Conservation (phyloP, 2,888 invertebrate species). For the Lasioglossum pauxillum region DNA sequence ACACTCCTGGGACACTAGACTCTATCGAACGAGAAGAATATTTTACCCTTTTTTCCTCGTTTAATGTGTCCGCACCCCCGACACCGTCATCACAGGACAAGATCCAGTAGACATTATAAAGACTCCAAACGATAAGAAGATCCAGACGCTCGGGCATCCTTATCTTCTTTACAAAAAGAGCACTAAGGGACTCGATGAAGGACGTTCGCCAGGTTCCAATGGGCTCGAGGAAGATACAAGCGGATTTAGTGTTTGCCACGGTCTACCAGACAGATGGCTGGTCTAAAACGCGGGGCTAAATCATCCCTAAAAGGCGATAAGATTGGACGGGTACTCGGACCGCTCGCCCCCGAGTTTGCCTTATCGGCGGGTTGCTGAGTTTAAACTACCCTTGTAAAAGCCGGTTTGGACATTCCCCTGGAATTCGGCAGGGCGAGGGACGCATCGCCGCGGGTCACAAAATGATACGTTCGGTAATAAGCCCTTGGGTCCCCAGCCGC, state of each 20-base stretch:
- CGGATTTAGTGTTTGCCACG: constrained; percentile 10
- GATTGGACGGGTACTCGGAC: not conserved
- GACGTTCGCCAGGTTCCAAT: not conserved
- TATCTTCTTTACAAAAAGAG: constrained; percentile 1
- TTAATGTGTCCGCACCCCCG: not conserved
- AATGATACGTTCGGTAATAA: constrained; percentile 49
- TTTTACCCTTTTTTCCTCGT: not conserved
- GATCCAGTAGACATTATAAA: constrained; percentile 8
- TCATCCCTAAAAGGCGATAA: constrained; percentile 46
- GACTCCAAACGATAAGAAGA: not conserved
- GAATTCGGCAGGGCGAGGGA: constrained; percentile 38
- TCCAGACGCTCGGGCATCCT: not conserved
- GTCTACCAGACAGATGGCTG: constrained; percentile 4
- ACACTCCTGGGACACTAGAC: not conserved
- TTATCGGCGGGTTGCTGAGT: not conserved
- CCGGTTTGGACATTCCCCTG: constrained; percentile 37
- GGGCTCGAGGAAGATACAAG: not conserved
- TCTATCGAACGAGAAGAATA: not conserved
- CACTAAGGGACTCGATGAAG: not conserved
- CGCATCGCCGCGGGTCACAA: constrained; percentile 19
- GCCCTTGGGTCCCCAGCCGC: not conserved
- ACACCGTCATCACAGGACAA: not conserved
- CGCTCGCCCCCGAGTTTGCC: not conserved
- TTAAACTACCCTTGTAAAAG: not conserved
- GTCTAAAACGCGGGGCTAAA: constrained; percentile 3